Percentiles rank a stretch among this genome's conserved stretches.
Conservation (phyloP, 2,888 invertebrate species). For the Griposia aprilina region DNA sequence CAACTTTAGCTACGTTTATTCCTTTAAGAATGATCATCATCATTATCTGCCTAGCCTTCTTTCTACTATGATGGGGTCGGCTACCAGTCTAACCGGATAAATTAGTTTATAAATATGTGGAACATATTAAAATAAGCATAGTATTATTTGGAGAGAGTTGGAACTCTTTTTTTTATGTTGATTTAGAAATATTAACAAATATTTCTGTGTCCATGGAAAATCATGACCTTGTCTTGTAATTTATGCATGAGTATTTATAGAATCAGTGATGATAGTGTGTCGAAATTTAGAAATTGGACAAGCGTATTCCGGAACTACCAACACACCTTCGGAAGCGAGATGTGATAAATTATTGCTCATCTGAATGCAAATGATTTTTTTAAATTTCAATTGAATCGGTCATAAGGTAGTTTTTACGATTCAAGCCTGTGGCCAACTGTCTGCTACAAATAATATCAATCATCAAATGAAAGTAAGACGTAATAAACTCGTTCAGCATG, state of each 20-base stretch:
- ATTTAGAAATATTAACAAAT: conserved; percentile 35
- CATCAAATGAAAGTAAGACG: conserved; percentile 64
- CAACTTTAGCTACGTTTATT: conserved; percentile 65
- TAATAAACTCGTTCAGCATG: conserved; percentile 52
- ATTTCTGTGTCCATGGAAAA: conserved; percentile 31
- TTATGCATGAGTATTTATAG: conserved; percentile 29
- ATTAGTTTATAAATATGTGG: conserved; percentile 72
- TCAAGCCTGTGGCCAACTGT: conserved; percentile 33
- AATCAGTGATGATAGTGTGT: conserved; percentile 11
- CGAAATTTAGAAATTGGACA: conserved; percentile 48
- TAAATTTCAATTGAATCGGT: background rate
- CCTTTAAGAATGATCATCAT: conserved; percentile 56
- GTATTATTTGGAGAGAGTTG: conserved; percentile 72
- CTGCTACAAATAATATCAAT: conserved; percentile 58
- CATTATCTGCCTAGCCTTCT: no score
- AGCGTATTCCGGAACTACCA: conserved; percentile 10
- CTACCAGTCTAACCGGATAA: no score
- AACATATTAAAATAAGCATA: conserved; percentile 78
- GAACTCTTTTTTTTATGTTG: conserved; percentile 35
- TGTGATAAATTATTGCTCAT: conserved; percentile 13
- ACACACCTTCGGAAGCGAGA: conserved; percentile 14
- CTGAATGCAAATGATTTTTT: conserved; percentile 7
- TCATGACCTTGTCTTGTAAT: conserved; percentile 33
- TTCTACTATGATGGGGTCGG: no score
- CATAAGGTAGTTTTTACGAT: conserved; percentile 21